Percentiles rank a stretch among this genome's conserved stretches.
Conservation (phyloP, 2,113 vertebrate genomes). For the human (Homo sapiens) region DNA sequence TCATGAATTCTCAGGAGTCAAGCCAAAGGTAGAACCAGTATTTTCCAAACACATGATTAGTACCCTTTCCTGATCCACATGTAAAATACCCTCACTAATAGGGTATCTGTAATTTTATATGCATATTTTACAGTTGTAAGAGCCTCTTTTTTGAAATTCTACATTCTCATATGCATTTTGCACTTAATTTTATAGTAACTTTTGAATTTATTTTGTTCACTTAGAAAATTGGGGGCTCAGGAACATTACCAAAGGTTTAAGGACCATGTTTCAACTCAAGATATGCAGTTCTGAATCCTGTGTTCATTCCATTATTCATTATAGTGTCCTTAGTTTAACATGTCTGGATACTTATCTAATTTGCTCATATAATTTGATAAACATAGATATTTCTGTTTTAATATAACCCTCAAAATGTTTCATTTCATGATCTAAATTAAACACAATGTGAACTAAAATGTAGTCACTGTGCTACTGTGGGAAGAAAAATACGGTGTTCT, state of each 20-base stretch:
- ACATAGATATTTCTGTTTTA: not conserved
- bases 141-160: not conserved
- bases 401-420: not conserved
- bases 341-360: not conserved
- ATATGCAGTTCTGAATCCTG: not conserved
- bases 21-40: too few species aligned
- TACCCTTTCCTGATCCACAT: not conserved
- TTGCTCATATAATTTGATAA: not conserved
- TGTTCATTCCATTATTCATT: not conserved
- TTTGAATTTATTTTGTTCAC: not conserved
- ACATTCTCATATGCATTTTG: not conserved
- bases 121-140: not conserved
- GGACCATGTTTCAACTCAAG: not conserved
- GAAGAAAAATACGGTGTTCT: not conserved
- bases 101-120: not conserved
- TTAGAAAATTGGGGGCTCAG: not conserved
- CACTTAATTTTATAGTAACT: constrained; percentile 17
- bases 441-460: not conserved
- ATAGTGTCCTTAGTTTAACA: not conserved
- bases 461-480: not conserved
- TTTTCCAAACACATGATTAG: not conserved
- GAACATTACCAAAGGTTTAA: not conserved
- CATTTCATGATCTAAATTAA: not conserved
- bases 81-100: not conserved
- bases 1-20: not conserved